Base-by-base conservation (phyloP, 2,113 vertebrate species). In the Phrynosoma platyrhinos region DNA sequence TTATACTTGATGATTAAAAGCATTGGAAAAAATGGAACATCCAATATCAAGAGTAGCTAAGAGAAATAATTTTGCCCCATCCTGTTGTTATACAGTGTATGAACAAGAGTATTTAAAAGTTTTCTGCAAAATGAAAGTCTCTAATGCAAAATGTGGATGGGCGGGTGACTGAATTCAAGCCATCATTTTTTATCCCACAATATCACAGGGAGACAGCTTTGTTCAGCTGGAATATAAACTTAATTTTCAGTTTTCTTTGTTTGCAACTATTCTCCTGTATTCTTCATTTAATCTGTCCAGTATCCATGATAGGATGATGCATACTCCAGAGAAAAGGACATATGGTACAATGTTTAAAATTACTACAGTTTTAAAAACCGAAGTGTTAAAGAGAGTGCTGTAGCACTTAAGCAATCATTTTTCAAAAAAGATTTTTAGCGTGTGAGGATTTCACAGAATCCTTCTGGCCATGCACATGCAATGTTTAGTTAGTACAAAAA, bases 401-500 rank as follows among this genome's bases (percentile, higher is more conserved):
- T 47, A 68, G 82, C 90, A 88, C 68, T 84, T 79, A 52, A 87
- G 90, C 71, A 90, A 91, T 53, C 68, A 66, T 23, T 80, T 85
- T 93, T 79, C 85, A 80, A 52, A 87, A 84, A 92, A 94, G 47
- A 55, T 89, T 93, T 92, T 96, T 86, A 93, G 90, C 87, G 91
- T 79, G 42, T 93, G 88, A 87, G 77, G 87, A 90, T 84, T 94
- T 95, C 93, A 96, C 88, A 90, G 88, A 90, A 91, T 93, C 78
- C 90, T 94, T 94, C 93, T 92, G 78, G 55, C 91, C 96, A 97
- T 97, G 96, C 96, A 95, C 97, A 98, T 98, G 98, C 98, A 97
- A 94, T 71, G 80, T 85, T 93, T 62, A 91, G 86, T 94, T 78
- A 92, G 84, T 93, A 93, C 91, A 93, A 94, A 89, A 95, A n/a